Conservation (phyloP, 2,888 invertebrate genomes). For the Endotricha flammealis region DNA sequence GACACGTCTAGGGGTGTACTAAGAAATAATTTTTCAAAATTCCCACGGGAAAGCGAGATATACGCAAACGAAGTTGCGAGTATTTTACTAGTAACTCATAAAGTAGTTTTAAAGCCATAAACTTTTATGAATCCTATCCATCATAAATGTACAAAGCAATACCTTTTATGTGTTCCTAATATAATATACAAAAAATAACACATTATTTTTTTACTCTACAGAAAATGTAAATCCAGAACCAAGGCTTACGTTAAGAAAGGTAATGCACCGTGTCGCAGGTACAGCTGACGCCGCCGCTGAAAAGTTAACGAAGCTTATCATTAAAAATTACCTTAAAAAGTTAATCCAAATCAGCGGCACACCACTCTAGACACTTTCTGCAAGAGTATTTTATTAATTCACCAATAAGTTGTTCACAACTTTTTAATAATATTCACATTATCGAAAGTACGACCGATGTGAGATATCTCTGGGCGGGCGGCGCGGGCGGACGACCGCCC, state of each 20-base stretch:
- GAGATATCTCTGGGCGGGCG: constrained; percentile 23
- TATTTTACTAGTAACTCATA: too few relatives aligned
- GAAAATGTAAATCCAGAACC: neutral
- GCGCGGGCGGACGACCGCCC: constrained; percentile 59
- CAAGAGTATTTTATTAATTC: constrained; percentile 5
- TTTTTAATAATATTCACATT: constrained; percentile 7
- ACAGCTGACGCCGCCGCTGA: constrained; percentile 13
- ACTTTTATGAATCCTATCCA: too few relatives aligned
- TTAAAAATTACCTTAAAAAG: constrained; percentile 33
- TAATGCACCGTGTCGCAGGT: neutral
- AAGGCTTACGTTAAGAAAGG: neutral
- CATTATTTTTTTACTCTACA: too few relatives aligned
- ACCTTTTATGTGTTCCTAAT: too few relatives aligned
- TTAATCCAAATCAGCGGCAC: constrained; percentile 27
- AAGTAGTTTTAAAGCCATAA: too few relatives aligned
- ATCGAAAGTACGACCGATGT: constrained; percentile 22
- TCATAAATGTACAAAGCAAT: too few relatives aligned
- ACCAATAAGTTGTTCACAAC: neutral
- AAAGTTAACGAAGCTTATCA: constrained; percentile 19
- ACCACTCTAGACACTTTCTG: constrained; percentile 19
- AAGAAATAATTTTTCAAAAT: too few relatives aligned
- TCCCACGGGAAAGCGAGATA: too few relatives aligned
- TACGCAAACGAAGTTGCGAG: too few relatives aligned
- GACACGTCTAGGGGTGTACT: too few relatives aligned
- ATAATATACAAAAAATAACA: too few relatives aligned